A percentile compares a stretch with the other conserved stretches of the same genome.
These are phyloP conservation scores for Holacanthella duospinosa DNA, from an alignment of 2,888 invertebrate genomes.

Conservation along the genomic window DNA sequence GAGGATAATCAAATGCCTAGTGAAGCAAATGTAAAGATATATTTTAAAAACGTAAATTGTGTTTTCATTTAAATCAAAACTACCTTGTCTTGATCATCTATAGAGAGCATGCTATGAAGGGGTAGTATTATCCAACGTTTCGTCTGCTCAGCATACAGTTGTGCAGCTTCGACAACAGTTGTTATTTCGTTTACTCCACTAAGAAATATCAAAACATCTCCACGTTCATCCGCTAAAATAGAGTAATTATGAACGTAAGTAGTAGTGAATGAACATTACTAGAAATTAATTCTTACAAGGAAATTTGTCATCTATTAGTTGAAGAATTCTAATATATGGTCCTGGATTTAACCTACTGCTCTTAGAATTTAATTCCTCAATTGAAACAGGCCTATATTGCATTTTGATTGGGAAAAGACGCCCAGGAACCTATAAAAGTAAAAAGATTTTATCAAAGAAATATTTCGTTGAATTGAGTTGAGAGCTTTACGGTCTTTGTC, in stretches of 20 bases:
- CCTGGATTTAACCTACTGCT: conserved; percentile 74
- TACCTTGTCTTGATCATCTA: conserved; percentile 92
- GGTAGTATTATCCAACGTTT: conserved; percentile 85
- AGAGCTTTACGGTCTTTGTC: too few species aligned
- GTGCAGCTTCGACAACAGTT: conserved; percentile 71
- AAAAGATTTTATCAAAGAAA: too few species aligned
- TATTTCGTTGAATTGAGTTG: too few species aligned
- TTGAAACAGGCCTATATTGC: conserved; percentile 64
- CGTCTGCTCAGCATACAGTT: conserved; percentile 64
- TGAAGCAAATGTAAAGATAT: not conserved
- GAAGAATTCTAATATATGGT: conserved; percentile 84
- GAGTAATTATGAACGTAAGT: too few species aligned
- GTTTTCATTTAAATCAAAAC: too few species aligned
- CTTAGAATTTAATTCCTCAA: conserved; percentile 51
- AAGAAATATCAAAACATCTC: conserved; percentile 88
- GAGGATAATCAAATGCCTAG: conserved; percentile 84
- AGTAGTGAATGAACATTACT: too few species aligned
- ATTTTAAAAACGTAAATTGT: not conserved
- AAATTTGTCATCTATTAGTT: conserved; percentile 82
- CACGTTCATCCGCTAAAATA: conserved; percentile 62
- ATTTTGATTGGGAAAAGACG: conserved; percentile 85
- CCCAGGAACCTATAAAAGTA: conserved; percentile 92
- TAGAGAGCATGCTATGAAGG: conserved; percentile 81
- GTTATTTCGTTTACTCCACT: conserved; percentile 91
- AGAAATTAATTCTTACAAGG: too few species aligned